Conservation (phyloP, 2,113 vertebrate genomes). For the Puntigrus tetrazona region DNA sequence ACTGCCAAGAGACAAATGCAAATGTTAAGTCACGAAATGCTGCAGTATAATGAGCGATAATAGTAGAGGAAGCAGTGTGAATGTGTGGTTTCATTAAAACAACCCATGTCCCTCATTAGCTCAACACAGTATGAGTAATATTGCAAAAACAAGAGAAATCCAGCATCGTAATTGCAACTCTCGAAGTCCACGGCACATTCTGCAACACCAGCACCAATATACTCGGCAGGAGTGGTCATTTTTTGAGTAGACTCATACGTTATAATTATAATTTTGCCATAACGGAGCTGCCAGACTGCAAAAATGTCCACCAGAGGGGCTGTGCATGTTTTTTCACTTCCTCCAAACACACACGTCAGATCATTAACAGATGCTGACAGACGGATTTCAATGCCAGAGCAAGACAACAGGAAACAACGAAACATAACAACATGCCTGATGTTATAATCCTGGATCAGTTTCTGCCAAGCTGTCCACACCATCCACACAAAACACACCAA, state of each 20-base stretch:
- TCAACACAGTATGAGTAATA: neutral
- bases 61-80: neutral
- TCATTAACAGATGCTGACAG: conserved; percentile 27
- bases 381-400: conserved; percentile 1
- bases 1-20: neutral
- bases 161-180: no score
- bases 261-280: neutral
- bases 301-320: neutral
- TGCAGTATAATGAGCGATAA: conserved; percentile 1
- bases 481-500: neutral
- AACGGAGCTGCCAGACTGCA: neutral
- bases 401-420: conserved; percentile 8
- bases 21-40: neutral
- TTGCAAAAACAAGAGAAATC: no score
- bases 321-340: neutral
- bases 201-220: neutral
- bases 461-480: conserved; percentile 5
- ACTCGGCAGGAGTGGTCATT: neutral
- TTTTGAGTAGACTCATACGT: neutral
- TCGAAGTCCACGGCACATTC: neutral
- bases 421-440: neutral
- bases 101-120: neutral
- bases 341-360: neutral
- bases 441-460: neutral
- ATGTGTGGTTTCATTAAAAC: neutral